Percentiles rank a stretch among this genome's conserved stretches.
Conservation (phyloP, 2,113 vertebrate genomes). For the Aptenodytes patagonicus region DNA sequence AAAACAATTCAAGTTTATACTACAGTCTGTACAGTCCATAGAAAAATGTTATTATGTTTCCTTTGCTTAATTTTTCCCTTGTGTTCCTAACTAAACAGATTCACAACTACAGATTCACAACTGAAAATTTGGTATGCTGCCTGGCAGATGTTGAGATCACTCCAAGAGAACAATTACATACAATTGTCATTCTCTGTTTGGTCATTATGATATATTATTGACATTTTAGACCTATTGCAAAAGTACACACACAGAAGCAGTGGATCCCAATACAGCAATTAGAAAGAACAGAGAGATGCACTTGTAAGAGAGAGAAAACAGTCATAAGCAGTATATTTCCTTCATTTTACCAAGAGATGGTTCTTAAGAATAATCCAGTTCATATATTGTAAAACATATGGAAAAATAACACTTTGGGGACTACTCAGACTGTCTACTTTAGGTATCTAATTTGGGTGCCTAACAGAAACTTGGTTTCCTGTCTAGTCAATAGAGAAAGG, state of each 20-base stretch:
- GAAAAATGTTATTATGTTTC: not conserved
- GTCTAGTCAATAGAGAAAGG: not conserved
- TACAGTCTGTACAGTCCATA: not conserved
- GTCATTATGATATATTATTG: not conserved
- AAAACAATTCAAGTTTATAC: not conserved
- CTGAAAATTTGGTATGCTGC: not conserved
- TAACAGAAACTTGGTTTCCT: not conserved
- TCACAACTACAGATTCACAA: not conserved
- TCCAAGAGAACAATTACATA: not conserved
- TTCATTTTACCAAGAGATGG: not conserved
- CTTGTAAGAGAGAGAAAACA: not conserved
- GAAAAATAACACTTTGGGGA: not conserved
- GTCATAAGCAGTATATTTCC: not conserved
- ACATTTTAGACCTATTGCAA: not conserved
- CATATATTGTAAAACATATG: not conserved
- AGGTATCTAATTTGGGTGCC: not conserved
- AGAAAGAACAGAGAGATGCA: not conserved
- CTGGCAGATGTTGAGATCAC: not conserved
- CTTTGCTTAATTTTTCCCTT: not conserved
- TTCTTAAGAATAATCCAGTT: not conserved
- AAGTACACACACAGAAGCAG: not conserved
- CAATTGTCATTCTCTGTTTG: not conserved
- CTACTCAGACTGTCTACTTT: not conserved
- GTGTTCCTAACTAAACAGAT: not conserved
- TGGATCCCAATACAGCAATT: not conserved